Conservation (phyloP, 2,888 invertebrate species). For the Drosophila nigritarsus region DNA sequence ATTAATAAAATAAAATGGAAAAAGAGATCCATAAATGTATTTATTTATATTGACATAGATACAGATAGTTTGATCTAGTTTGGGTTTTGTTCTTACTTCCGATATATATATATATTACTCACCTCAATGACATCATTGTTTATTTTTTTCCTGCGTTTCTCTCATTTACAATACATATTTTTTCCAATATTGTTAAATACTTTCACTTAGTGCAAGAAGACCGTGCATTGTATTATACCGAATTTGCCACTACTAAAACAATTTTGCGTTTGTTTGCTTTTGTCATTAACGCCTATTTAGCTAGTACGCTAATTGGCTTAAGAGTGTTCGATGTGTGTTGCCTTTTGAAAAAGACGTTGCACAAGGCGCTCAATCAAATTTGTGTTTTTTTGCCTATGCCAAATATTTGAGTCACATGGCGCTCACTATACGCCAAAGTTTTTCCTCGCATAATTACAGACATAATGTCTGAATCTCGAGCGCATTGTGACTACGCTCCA, state of each 20-base stretch:
- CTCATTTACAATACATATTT: slow-evolving; percentile 5
- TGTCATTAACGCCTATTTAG: slow-evolving; percentile 63
- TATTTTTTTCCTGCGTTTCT: neutral
- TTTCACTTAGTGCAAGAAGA: slow-evolving; percentile 71
- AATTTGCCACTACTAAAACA: slow-evolving; percentile 8
- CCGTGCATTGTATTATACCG: slow-evolving; percentile 62
- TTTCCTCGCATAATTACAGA: slow-evolving; percentile 66
- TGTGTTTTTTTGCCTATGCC: slow-evolving; percentile 31
- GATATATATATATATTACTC: neutral
- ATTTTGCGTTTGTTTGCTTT: slow-evolving; percentile 59
- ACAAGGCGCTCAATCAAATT: slow-evolving; percentile 65
- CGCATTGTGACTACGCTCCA: slow-evolving; percentile 49
- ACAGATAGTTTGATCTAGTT: neutral
- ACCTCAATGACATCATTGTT: slow-evolving; percentile 22
- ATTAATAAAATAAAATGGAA: neutral
- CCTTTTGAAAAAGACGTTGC: slow-evolving; percentile 61
- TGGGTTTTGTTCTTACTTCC: neutral
- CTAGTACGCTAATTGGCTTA: slow-evolving; percentile 70
- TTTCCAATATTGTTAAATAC: slow-evolving; percentile 31
- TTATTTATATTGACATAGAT: neutral
- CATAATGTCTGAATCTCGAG: slow-evolving; percentile 34
- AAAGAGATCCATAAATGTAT: neutral
- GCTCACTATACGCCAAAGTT: slow-evolving; percentile 66
- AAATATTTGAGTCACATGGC: slow-evolving; percentile 62
- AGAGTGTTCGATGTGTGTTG: slow-evolving; percentile 48